Conservation (phyloP, 1,140 invertebrate species). For the Cydia pomonella region DNA sequence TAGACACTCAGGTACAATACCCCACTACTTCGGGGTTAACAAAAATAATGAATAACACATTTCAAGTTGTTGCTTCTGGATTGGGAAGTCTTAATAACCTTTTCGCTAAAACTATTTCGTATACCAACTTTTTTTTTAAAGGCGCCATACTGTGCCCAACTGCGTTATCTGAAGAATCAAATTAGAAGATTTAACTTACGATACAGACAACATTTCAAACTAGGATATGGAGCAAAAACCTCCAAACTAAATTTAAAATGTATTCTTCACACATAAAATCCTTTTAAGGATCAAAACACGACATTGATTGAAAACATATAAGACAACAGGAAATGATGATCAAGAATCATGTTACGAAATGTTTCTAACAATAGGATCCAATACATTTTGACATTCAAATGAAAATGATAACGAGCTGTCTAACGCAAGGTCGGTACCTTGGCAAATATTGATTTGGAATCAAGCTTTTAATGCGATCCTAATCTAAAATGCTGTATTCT, state of each 20-base stretch:
- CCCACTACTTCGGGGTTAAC: no score
- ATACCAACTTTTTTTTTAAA: no score
- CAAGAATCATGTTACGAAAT: conserved; percentile 36
- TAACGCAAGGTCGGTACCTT: conserved; percentile 50
- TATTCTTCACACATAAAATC: neutral
- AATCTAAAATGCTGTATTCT: neutral
- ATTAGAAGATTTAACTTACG: neutral
- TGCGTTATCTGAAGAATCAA: no score
- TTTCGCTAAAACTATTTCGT: no score
- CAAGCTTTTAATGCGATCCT: conserved; percentile 11
- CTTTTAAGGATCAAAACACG: neutral
- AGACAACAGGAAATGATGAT: conserved; percentile 15
- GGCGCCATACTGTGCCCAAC: no score
- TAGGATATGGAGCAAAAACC: neutral
- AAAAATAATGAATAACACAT: no score
- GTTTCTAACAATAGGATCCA: conserved; percentile 58
- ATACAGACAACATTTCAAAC: neutral
- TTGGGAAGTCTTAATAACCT: no score
- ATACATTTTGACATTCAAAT: conserved; percentile 61
- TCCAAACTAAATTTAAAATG: neutral
- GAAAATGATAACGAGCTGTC: conserved; percentile 62
- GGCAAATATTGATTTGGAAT: conserved; percentile 29
- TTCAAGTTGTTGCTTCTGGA: no score
- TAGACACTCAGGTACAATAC: no score
- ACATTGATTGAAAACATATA: conserved; percentile 1